A percentile compares a stretch with the other conserved stretches of the same genome.
phyloP scores from a whole-genome alignment of 2,113 vertebrate genomes.

The Dendropsophus ebraccatus region DNA sequence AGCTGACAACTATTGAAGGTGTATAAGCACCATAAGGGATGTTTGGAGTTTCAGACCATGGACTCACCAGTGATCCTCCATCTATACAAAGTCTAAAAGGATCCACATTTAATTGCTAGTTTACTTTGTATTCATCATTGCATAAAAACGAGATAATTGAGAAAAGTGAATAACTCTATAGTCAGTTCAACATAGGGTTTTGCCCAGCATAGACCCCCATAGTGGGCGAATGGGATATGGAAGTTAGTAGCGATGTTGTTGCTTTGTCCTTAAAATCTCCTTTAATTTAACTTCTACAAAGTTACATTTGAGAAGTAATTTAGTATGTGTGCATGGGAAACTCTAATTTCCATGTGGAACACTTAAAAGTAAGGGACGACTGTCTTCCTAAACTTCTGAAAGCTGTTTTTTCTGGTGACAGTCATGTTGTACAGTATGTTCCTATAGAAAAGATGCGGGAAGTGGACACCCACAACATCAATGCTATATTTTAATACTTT shows the following conservation, averaged over 20 bases:
- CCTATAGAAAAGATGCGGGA: background rate
- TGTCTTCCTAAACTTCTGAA: background rate
- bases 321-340: background rate
- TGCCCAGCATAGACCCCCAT: no score
- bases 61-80: background rate
- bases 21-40: background rate
- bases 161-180: background rate
- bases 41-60: background rate
- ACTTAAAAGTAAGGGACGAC: background rate
- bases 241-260: background rate
- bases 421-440: background rate
- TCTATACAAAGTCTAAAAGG: background rate
- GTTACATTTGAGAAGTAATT: no score
- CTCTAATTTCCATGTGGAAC: background rate
- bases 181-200: background rate
- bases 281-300: no score
- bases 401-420: background rate
- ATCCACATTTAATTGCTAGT: background rate
- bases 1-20: no score
- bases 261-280: no score
- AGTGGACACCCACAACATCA: background rate
- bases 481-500: no score
- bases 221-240: background rate
- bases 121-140: background rate
- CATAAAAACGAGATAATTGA: background rate